Evolutionary conservation across 2,113 vertebrate species (phyloP), one percentile per base, ranked within the genome.

Genomic region (Glaucidium brasilianum): DNA sequence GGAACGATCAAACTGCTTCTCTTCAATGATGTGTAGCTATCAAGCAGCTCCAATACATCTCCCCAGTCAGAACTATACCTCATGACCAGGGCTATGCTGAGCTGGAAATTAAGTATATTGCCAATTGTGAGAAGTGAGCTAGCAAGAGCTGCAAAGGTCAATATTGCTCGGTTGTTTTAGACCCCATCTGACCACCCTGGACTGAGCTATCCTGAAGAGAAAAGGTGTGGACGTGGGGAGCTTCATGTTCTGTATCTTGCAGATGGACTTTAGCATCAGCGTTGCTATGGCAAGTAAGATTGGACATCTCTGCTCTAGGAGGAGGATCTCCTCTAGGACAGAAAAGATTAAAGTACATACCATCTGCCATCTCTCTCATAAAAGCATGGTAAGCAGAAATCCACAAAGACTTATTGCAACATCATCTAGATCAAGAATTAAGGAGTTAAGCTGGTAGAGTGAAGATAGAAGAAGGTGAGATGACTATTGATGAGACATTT

Each of bases 161-260:
- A 1, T 20, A 23, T 25, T 45, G 4, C 37, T 73, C 1, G 0
- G 10, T 23, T 45, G 6, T 12, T 83, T 77, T 58, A 26, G 13
- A 43, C 5, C 10, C 18, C 20, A 52, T 16, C 18, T 3, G 19
- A 43, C 4, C 13, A n/a, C 53, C 7, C 35, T 50, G 59, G 55
- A 17, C n/a, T 3, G 7, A 60, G 35, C 30, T 89, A 39, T 56
- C 21, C 67, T 71, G 66, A 90, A 43, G 3, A 20, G 23, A 41
- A 90, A 58, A 72, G 73, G 11, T 26, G 45, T 19, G 26, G 62
- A 68, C 7, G 13, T 5, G 14, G 6, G 32, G 9, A 59, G 8
- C 17, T 64, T 78, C 20, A 25, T 4, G 3, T 55, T 74, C 11
- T n/a, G 47, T 43, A 37, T 20, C 32, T 59, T 81, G 50, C 41